These are phyloP conservation scores for Monomorium pharaonis DNA, from an alignment of 1,140 invertebrate genomes.

Conservation along the genomic window DNA sequence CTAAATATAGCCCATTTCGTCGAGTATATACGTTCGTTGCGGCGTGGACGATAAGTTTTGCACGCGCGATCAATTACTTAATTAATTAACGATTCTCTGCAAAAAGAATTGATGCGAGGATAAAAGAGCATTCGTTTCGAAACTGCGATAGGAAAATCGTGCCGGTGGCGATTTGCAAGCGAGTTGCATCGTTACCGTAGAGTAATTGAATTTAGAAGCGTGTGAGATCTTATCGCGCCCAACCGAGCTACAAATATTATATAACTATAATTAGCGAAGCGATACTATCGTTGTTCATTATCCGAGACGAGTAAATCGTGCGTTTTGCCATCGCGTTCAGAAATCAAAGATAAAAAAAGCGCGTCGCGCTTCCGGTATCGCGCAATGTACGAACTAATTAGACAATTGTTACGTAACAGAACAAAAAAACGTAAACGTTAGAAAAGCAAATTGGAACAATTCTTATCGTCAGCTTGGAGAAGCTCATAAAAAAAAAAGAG, in stretches of 20 bases:
- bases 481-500: not conserved
- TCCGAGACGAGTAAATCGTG: not conserved
- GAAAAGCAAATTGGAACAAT: not conserved
- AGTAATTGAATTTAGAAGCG: conserved; percentile 11
- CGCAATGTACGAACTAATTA: not conserved
- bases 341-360: conserved; percentile 23
- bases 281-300: conserved; percentile 35
- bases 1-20: conserved; percentile 35
- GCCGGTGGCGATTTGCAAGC: not conserved
- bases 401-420: not conserved
- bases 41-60: not conserved
- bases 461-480: not conserved
- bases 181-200: not conserved
- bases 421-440: not conserved
- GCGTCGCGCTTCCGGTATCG: not conserved
- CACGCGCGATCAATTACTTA: conserved; percentile 3
- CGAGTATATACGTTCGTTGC: not conserved
- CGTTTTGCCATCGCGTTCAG: not conserved
- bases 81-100: not conserved
- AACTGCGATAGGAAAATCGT: not conserved
- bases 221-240: not conserved
- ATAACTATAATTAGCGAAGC: conserved; percentile 35
- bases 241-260: conserved; percentile 10
- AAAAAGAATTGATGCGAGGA: no score
- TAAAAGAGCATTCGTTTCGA: not conserved